phyloP scores from a whole-genome alignment of 1,140 invertebrate species.

The Dolichoris vasculosae region DNA sequence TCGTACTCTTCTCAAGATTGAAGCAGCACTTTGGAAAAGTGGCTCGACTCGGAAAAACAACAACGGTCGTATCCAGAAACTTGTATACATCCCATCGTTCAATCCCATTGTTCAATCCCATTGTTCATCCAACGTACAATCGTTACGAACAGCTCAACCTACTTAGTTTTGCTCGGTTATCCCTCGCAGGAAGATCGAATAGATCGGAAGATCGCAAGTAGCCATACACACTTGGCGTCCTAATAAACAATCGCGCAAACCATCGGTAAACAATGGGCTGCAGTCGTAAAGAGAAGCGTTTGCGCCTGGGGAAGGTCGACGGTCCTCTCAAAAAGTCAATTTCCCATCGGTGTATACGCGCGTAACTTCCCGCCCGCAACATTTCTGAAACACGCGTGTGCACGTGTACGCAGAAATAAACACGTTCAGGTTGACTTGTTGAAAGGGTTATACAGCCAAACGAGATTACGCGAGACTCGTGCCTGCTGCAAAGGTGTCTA shows the following conservation, averaged over 20 bases:
- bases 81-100: no score
- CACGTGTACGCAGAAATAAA: constrained; percentile 22
- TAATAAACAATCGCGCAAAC: background rate
- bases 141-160: no score
- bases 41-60: background rate
- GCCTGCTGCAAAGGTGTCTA: constrained; percentile 18
- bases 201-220: background rate
- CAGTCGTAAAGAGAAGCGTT: background rate
- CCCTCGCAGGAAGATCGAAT: background rate
- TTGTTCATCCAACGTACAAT: no score
- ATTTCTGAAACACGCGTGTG: background rate
- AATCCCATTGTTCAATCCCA: no score
- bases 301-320: background rate
- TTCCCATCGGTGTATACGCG: constrained; percentile 12
- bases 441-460: background rate
- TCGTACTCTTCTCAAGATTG: background rate
- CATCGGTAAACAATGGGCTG: no score
- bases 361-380: background rate
- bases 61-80: no score
- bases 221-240: background rate
- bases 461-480: constrained; percentile 17
- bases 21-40: background rate
- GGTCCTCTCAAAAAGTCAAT: constrained; percentile 39
- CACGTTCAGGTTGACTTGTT: background rate
- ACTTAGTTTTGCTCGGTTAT: no score